Conservation (phyloP, 2,888 invertebrate species). For the Acanthosoma haemorrhoidale region DNA sequence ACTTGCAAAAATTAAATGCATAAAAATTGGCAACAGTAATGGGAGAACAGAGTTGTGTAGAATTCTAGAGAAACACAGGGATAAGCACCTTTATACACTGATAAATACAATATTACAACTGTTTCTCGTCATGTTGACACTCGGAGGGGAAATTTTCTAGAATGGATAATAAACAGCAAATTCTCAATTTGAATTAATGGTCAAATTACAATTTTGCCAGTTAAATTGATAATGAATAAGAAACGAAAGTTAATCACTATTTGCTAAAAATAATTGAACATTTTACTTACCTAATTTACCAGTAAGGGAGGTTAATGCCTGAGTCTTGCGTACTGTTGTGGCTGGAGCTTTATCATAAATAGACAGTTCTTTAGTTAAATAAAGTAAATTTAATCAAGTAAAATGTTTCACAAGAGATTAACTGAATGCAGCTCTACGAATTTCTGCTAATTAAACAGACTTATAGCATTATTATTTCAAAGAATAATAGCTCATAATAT, state of each 20-base stretch:
- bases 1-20: too few species aligned
- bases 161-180: too few species aligned
- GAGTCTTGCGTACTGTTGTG: conserved; percentile 71
- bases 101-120: too few species aligned
- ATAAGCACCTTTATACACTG: too few species aligned
- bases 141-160: too few species aligned
- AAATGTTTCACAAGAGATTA: background rate
- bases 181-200: too few species aligned
- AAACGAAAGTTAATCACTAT: background rate
- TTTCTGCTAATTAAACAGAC: conserved; percentile 10
- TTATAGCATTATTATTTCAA: conserved; percentile 1
- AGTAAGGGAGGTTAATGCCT: conserved; percentile 85
- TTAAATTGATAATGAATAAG: background rate
- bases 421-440: background rate
- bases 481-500: background rate
- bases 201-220: background rate
- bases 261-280: background rate
- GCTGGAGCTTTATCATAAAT: conserved; percentile 65
- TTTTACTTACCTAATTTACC: conserved; percentile 81
- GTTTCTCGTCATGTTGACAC: too few species aligned
- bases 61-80: too few species aligned
- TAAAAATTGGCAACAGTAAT: too few species aligned
- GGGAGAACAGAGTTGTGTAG: too few species aligned
- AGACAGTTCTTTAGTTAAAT: conserved; percentile 40
- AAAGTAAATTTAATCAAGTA: conserved; percentile 5